Percentiles rank a stretch among this genome's conserved stretches.
These are phyloP conservation scores for Brachyrhaphis roseni DNA, from an alignment of 2,797 vertebrate genomes.

Conservation along the genomic window DNA sequence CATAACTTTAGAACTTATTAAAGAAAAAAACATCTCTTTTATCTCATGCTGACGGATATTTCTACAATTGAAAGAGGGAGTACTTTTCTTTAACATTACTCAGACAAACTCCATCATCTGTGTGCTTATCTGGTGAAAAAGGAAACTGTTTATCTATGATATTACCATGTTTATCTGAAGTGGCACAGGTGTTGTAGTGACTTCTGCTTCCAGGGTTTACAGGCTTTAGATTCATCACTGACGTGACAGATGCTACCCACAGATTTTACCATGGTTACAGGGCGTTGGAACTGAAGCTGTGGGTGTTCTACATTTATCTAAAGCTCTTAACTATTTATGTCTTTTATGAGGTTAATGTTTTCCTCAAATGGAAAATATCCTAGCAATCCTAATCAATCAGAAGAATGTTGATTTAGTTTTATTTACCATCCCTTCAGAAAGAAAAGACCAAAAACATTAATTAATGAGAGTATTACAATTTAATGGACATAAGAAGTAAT, in stretches of 20 bases:
- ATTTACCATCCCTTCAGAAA: background rate
- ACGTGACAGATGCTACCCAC: constrained; percentile 8
- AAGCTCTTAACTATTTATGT: background rate
- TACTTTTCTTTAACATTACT: too few species aligned
- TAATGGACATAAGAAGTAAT: too few species aligned
- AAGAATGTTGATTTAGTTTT: background rate
- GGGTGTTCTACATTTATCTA: background rate
- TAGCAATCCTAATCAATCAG: background rate
- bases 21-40: background rate
- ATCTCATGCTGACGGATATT: background rate
- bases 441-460: background rate
- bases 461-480: too few species aligned
- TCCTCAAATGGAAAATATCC: background rate
- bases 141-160: background rate
- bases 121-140: background rate
- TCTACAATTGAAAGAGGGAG: background rate
- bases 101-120: too few species aligned
- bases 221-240: background rate
- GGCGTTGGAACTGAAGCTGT: background rate
- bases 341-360: background rate
- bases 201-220: background rate
- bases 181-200: background rate
- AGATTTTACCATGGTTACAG: constrained; percentile 5
- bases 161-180: background rate
- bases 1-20: background rate